phyloP scores from a whole-genome alignment of 2,888 invertebrate species.

The Dynastes tityus region DNA sequence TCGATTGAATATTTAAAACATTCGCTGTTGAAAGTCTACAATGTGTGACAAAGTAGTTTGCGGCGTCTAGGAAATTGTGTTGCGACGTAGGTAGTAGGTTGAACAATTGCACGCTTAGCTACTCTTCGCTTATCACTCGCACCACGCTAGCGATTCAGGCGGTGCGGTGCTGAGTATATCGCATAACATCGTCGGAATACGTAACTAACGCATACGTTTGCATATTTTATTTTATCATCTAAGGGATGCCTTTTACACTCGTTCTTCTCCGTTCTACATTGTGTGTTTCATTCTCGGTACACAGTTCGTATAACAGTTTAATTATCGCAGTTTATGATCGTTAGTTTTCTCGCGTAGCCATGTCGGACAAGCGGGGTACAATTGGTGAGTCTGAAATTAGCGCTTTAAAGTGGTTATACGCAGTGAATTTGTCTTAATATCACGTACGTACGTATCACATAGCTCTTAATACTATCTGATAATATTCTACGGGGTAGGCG shows the following conservation, averaged over 20 bases:
- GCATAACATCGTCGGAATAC: conserved; percentile 7
- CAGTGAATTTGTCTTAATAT: no score
- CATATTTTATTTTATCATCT: conserved; percentile 22
- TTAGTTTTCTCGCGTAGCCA: no score
- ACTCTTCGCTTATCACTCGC: conserved; percentile 16
- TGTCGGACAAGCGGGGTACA: no score
- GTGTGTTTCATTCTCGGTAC: background rate
- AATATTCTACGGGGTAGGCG: no score
- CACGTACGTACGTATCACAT: no score
- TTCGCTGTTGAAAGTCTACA: conserved; percentile 12
- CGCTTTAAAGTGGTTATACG: no score
- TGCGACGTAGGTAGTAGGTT: conserved; percentile 3
- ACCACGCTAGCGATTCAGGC: background rate
- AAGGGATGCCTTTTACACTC: background rate
- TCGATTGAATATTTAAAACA: conserved; percentile 39
- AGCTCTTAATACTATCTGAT: no score
- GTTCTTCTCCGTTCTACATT: background rate
- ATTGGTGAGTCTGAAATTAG: no score
- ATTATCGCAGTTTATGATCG: background rate
- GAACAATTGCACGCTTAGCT: conserved; percentile 9
- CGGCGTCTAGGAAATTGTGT: conserved; percentile 34
- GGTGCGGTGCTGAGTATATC: background rate
- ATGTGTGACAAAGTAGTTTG: conserved; percentile 37
- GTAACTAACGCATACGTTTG: conserved; percentile 26
- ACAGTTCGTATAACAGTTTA: background rate